Conservation (phyloP, 2,113 vertebrate species). For the Chunga burmeisteri region DNA sequence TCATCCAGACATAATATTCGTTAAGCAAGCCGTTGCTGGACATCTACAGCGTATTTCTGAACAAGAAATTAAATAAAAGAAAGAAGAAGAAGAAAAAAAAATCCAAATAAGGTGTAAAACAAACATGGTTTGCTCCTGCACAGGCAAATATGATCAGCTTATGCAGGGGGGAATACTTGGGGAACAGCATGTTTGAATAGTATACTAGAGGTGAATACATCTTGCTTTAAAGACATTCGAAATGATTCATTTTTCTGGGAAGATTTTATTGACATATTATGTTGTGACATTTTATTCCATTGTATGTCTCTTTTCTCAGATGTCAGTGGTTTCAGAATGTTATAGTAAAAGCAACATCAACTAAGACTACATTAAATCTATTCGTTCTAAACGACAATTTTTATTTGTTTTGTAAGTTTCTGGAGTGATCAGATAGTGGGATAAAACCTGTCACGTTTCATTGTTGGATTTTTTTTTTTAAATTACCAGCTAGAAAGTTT, state of each 20-base stretch:
- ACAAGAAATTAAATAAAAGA: not conserved
- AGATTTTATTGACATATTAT: not conserved
- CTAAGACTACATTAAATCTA: not conserved
- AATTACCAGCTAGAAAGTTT: not conserved
- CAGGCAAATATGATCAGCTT: not conserved
- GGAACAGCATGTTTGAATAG: not conserved
- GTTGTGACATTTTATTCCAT: not conserved
- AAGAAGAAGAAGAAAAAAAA: not conserved
- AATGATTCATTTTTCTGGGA: not conserved
- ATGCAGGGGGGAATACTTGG: not conserved
- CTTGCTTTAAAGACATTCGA: not conserved
- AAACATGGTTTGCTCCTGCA: not conserved
- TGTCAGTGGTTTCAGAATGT: not conserved
- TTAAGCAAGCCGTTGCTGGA: not conserved
- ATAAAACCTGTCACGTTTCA: not conserved
- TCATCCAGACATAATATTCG: not conserved
- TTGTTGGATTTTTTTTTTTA: not conserved
- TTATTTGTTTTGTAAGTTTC: slow-evolving; percentile 1
- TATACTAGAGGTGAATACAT: not conserved
- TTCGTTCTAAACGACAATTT: not conserved
- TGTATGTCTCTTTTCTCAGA: not conserved
- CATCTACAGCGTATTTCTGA: not conserved
- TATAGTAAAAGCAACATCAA: not conserved
- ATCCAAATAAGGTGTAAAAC: not conserved
- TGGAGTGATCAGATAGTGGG: not conserved